Percentiles rank a stretch among this genome's conserved stretches.
Evolutionary conservation across 2,113 vertebrate genomes (phyloP).

Genomic region (Serilophus lunatus): DNA sequence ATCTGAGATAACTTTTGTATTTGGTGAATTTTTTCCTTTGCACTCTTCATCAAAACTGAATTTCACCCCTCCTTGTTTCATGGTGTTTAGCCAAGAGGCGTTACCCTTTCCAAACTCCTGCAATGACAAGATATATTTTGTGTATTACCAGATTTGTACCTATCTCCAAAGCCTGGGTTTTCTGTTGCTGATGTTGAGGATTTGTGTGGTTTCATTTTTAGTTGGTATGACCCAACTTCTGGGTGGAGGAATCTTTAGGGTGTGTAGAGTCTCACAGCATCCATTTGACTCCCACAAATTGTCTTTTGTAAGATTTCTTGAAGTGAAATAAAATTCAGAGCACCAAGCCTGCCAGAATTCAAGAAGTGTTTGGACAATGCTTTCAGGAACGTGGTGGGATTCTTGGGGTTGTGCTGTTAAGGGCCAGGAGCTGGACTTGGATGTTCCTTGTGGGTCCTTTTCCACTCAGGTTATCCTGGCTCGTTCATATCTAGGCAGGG

Average conservation of each 20-base stretch:
- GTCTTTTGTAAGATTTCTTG: not conserved
- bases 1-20: not conserved
- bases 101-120: not conserved
- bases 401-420: not conserved
- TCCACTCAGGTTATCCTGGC: not conserved
- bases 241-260: not conserved
- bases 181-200: not conserved
- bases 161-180: not conserved
- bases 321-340: not conserved
- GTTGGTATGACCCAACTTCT: not conserved
- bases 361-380: not conserved
- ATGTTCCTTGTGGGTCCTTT: not conserved
- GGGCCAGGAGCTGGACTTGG: no score
- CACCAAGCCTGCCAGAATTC: not conserved
- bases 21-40: not conserved
- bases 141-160: no score
- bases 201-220: not conserved
- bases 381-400: no score
- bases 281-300: not conserved
- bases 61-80: not conserved
- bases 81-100: not conserved
- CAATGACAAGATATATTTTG: not conserved
- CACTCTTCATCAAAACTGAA: not conserved
- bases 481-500: not conserved
- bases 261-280: not conserved